Base-by-base conservation (phyloP, 2,113 vertebrate species). In the Zapornia atra region DNA sequence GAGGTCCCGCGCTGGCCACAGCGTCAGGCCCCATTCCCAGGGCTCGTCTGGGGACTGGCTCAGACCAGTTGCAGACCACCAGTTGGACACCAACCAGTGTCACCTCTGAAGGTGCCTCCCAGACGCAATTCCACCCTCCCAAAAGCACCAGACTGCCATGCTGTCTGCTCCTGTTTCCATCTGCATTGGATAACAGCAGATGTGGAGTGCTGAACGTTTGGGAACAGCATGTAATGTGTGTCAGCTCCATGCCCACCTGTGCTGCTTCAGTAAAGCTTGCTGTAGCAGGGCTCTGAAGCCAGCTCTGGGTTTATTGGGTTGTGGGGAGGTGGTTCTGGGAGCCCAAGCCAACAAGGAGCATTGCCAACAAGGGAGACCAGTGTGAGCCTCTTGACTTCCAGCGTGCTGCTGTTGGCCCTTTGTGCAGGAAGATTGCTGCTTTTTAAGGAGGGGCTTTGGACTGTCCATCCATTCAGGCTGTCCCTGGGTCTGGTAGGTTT, bases 241-340 rank as follows among this genome's bases (percentile, higher is more conserved):
- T 60, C 61, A 33, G 48, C 53, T 50, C 73, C 0, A 0, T 82
- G 40, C 40, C 57, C 75, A 1, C 31, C 29, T 36, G 11, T 24
- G 66, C 60, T 28, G 1, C 56, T 42, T 44, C 40, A 20, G 38
- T 34, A 29, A 20, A 40, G 33, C 65, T 33, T 42, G 38, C 71
- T 29, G 12, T 40, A 29, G 70, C 76, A 28, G 76, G 48, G 34
- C 54, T 56, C 68, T 13, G 60, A 63, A 22, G 60, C n/a, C 2
- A 15, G 22, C 53, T 56, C 36, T 21, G 50, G 28, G 15, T 38
- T 53, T 42, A 1, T 9, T 48, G 24, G 78, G 38, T 38, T 42
- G 42, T 40, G 66, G 46, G 34, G 5, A 40, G 60, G 50, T 63
- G 17, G 68, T 46, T 40, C 72, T 73, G 56, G 50, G 56, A 53